These are phyloP conservation scores for Ptyas mucosa DNA, from an alignment of 2,113 vertebrate species.

Conservation along the genomic window DNA sequence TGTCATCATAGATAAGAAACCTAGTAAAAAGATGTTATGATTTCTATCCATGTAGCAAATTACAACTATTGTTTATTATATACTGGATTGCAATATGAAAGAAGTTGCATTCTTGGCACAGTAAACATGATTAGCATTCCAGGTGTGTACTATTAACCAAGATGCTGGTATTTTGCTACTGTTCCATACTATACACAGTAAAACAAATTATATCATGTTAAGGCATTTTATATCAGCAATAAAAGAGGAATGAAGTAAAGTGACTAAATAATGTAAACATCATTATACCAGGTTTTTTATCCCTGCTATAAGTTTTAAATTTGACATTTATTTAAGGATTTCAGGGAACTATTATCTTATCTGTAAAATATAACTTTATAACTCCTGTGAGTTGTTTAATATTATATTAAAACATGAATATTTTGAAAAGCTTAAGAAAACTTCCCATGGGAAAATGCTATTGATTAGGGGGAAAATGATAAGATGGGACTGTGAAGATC, in stretches of 20 bases:
- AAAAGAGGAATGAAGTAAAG: background rate
- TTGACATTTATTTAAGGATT: background rate
- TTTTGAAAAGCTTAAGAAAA: too few species aligned
- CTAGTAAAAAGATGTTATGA: slow-evolving; percentile 28
- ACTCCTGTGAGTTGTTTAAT: too few species aligned
- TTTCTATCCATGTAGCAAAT: slow-evolving; percentile 41
- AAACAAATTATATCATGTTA: background rate
- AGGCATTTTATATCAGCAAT: background rate
- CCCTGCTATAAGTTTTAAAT: background rate
- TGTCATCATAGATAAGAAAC: slow-evolving; percentile 7
- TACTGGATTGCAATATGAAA: slow-evolving; percentile 38
- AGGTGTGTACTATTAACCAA: slow-evolving; percentile 45
- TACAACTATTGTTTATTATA: slow-evolving; percentile 38
- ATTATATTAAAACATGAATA: too few species aligned
- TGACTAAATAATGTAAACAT: background rate
- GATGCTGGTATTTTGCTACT: slow-evolving; percentile 10
- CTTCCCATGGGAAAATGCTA: too few species aligned
- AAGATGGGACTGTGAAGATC: too few species aligned
- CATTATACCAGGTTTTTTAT: background rate
- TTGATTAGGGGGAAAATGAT: too few species aligned
- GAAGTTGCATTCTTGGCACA: slow-evolving; percentile 32
- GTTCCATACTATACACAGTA: slow-evolving; percentile 1
- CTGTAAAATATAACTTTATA: background rate
- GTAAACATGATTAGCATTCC: slow-evolving; percentile 38
- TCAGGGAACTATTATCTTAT: background rate